Percentiles rank a stretch among this genome's conserved stretches.
Evolutionary conservation across 2,797 vertebrate species (phyloP).

Genomic region (Melopsittacus undulatus): DNA sequence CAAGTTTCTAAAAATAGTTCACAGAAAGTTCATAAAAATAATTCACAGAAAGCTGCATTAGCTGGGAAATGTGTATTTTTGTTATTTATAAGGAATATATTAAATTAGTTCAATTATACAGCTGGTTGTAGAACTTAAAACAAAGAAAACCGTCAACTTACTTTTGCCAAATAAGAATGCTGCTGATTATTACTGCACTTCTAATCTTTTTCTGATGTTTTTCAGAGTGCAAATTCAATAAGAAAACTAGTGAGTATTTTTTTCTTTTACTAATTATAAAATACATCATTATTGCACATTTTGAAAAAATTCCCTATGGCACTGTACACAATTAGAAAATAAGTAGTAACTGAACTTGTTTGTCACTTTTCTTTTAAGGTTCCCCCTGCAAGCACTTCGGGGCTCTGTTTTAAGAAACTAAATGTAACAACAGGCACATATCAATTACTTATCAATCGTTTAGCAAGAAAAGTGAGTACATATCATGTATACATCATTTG

Average conservation of each 20-base stretch:
- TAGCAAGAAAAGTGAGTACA: constrained; percentile 87
- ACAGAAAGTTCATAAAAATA: not conserved
- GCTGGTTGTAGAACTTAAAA: not conserved
- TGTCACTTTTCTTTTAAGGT: constrained; percentile 76
- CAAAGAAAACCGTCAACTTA: not conserved
- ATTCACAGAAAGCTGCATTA: not conserved
- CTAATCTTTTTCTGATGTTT: constrained; percentile 61
- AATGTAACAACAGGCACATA: constrained; percentile 88
- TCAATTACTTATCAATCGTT: constrained; percentile 88
- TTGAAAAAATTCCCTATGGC: not conserved
- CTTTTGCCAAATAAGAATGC: not conserved
- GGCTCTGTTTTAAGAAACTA: constrained; percentile 95
- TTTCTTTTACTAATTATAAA: not conserved
- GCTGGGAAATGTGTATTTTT: not conserved
- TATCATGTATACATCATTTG: not conserved
- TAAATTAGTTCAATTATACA: not conserved
- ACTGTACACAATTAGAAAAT: not conserved
- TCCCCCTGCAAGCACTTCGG: constrained; percentile 87
- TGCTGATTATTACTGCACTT: not conserved
- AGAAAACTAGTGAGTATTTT: constrained; percentile 87
- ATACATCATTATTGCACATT: not conserved
- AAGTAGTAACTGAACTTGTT: not conserved
- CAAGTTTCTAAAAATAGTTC: not conserved
- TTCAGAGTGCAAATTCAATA: constrained; percentile 93
- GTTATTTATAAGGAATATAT: not conserved